Evolutionary conservation across 2,113 vertebrate genomes (phyloP).

Genomic region (Sclerurus mexicanus): DNA sequence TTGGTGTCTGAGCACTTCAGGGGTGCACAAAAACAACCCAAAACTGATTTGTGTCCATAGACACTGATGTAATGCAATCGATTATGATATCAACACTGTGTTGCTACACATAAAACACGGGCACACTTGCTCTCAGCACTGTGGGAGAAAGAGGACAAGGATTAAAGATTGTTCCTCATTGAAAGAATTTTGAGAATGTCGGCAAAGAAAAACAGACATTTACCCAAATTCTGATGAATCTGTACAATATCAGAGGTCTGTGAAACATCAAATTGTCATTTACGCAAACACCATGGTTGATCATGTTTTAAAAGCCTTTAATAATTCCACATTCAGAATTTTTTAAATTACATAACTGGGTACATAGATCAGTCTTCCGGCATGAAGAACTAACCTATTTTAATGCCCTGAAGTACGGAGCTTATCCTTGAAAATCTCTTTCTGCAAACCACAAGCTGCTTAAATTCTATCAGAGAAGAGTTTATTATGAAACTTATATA

Average conservation of each 20-base stretch:
- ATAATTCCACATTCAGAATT: not conserved
- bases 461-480: not conserved
- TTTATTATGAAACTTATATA: not conserved
- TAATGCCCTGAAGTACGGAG: not conserved
- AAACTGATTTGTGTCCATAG: not conserved
- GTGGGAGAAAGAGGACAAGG: not conserved
- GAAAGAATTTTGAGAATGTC: not conserved
- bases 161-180: not conserved
- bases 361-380: not conserved
- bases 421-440: not conserved
- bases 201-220: not conserved
- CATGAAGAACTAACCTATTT: not conserved
- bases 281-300: not conserved
- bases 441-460: not conserved
- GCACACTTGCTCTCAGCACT: rapidly evolving
- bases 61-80: not conserved
- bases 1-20: no score
- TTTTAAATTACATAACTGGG: not conserved
- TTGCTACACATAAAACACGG: rapidly evolving
- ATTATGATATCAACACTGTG: rapidly evolving
- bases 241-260: not conserved
- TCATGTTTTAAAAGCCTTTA: not conserved
- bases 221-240: not conserved
- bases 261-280: not conserved
- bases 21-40: not conserved